A percentile compares a stretch with the other conserved stretches of the same genome.
These are phyloP conservation scores for Calameuta pallipes DNA, from an alignment of 2,888 invertebrate species.

Conservation along the genomic window DNA sequence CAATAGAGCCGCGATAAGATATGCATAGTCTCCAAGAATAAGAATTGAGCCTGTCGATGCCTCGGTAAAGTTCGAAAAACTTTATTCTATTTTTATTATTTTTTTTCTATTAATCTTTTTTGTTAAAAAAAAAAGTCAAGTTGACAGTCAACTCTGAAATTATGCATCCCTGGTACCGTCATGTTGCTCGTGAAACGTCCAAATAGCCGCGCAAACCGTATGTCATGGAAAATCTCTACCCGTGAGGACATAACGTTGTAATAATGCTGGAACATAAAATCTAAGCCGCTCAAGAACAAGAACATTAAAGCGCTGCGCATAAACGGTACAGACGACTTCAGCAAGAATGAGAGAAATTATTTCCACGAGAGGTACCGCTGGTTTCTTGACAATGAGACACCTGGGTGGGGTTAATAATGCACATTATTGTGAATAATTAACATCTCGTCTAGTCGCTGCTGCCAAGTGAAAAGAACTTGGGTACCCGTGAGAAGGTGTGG, in stretches of 20 bases:
- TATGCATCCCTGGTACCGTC: neutral
- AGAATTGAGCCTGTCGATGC: neutral
- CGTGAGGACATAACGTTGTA: neutral
- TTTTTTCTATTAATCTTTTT: neutral
- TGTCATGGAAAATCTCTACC: slow-evolving; percentile 14
- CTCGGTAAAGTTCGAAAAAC: neutral
- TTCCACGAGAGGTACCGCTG: neutral
- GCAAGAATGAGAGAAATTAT: neutral
- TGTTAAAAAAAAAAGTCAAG: neutral
- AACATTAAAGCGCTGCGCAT: neutral
- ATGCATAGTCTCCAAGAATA: neutral
- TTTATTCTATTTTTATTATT: neutral
- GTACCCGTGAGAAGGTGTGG: slow-evolving; percentile 1
- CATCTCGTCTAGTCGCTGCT: neutral
- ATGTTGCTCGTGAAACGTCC: neutral
- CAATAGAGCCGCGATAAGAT: neutral
- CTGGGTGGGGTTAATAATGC: neutral
- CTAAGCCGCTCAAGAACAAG: neutral
- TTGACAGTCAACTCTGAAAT: neutral
- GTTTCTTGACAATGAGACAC: neutral
- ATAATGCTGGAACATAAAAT: neutral
- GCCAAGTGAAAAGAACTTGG: slow-evolving; percentile 9
- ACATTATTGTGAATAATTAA: slow-evolving; percentile 9
- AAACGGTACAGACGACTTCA: neutral
- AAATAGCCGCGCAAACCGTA: slow-evolving; percentile 8